phyloP scores from a whole-genome alignment of 2,113 vertebrate genomes.

The Sturnus vulgaris region DNA sequence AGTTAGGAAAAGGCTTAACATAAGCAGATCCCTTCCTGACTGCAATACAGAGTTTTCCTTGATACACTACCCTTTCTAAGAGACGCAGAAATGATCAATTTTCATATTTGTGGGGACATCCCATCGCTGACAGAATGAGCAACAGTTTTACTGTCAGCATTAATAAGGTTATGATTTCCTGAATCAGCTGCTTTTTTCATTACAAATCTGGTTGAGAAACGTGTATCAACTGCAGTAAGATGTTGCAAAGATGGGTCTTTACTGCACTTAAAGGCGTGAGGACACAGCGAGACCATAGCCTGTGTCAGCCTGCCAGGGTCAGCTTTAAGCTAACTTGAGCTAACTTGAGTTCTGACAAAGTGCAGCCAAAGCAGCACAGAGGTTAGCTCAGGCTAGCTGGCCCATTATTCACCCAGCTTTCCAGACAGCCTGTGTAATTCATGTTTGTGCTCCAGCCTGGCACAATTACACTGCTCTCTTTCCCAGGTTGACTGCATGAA shows the following conservation, averaged over 20 bases:
- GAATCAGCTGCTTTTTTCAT: not conserved
- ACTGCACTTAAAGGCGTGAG: not conserved
- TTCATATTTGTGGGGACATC: not conserved
- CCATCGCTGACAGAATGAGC: not conserved
- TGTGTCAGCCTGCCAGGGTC: not conserved
- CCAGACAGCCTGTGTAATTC: constrained; percentile 6
- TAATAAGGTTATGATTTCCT: not conserved
- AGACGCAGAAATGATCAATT: not conserved
- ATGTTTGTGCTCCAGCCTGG: not conserved
- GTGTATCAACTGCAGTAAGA: not conserved
- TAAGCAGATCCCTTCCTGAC: not conserved
- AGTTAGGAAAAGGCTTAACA: not conserved
- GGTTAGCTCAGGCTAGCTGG: constrained; percentile 20
- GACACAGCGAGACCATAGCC: rapidly evolving
- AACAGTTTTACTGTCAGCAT: not conserved
- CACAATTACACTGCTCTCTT: not conserved
- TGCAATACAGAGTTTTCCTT: not conserved
- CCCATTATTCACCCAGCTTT: not conserved
- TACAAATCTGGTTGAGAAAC: not conserved
- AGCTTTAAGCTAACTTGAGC: not conserved
- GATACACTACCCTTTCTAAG: not conserved
- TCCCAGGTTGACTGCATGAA: not conserved
- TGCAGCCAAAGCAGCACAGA: not conserved
- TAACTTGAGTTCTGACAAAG: not conserved
- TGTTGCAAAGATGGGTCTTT: not conserved